A percentile compares a stretch with the other conserved stretches of the same genome.
These are phyloP conservation scores for Percopsis transmontana DNA, from an alignment of 2,113 vertebrate genomes.

Conservation along the genomic window DNA sequence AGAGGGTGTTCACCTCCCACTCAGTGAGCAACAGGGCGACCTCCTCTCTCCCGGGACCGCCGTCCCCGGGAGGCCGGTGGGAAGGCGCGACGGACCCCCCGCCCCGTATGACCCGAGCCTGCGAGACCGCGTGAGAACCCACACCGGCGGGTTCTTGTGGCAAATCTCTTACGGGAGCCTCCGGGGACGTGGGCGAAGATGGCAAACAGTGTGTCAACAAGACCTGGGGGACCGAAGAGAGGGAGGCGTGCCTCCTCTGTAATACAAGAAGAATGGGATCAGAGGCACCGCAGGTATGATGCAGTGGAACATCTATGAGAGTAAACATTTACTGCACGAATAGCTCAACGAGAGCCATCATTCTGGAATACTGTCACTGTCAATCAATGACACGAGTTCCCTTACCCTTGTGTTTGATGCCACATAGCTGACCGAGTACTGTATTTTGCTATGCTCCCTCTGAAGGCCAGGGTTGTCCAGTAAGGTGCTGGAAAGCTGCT, in stretches of 20 bases:
- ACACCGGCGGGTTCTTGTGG: constrained; percentile 18
- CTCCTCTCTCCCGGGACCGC: constrained; percentile 27
- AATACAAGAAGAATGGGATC: constrained; percentile 60
- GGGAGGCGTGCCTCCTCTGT: constrained; percentile 63
- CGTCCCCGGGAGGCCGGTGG: too few relatives aligned
- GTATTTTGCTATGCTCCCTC: constrained; percentile 17
- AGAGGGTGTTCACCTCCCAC: constrained; percentile 49
- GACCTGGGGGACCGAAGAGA: constrained; percentile 80
- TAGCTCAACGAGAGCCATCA: not conserved
- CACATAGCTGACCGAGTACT: constrained; percentile 7
- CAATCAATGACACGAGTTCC: not conserved
- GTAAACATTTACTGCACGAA: constrained; percentile 6
- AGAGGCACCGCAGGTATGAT: constrained; percentile 1
- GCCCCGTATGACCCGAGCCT: constrained; percentile 17
- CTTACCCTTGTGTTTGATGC: constrained; percentile 29
- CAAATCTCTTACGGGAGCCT: constrained; percentile 56
- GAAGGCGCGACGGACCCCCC: constrained; percentile 33
- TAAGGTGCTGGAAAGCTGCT: constrained; percentile 29
- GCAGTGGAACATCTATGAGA: constrained; percentile 1
- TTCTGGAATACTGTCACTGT: not conserved
- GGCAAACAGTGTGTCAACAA: constrained; percentile 82
- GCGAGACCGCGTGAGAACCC: constrained; percentile 13
- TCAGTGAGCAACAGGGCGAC: constrained; percentile 51
- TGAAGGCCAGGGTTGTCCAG: constrained; percentile 16
- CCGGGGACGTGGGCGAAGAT: constrained; percentile 62